Percentiles rank a stretch among this genome's conserved stretches.
Conservation (phyloP, 2,888 invertebrate genomes). For the Diaperis boleti region DNA sequence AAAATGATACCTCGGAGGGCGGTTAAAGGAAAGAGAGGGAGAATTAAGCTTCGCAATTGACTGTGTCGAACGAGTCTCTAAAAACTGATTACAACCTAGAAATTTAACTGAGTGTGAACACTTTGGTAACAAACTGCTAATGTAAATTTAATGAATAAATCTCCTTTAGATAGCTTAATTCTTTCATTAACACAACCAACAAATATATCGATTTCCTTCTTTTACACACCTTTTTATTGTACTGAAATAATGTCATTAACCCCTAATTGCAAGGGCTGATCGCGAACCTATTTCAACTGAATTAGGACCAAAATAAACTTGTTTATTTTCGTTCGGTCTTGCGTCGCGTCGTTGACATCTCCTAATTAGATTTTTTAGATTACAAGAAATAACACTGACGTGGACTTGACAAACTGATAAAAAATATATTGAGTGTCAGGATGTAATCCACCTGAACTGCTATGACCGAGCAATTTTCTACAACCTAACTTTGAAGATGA, state of each 20-base stretch:
- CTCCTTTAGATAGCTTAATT: neutral
- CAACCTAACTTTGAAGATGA: neutral
- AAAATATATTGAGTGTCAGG: neutral
- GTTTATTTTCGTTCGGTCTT: too few relatives aligned
- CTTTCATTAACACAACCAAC: constrained; percentile 4
- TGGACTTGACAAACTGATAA: neutral
- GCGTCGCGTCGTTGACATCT: too few relatives aligned
- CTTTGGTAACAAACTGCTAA: too few relatives aligned
- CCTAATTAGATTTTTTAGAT: constrained; percentile 2
- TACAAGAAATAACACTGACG: neutral
- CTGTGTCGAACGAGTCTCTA: neutral
- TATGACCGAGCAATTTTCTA: neutral
- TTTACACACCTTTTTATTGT: constrained; percentile 25
- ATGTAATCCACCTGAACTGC: neutral
- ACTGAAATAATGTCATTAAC: constrained; percentile 27
- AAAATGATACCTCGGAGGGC: constrained; percentile 11
- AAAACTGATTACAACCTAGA: neutral
- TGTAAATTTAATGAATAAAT: too few relatives aligned
- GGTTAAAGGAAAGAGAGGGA: neutral
- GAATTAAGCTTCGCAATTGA: neutral
- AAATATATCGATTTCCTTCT: constrained; percentile 2
- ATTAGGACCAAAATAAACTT: constrained; percentile 7
- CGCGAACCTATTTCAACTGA: constrained; percentile 9
- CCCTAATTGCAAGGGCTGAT: constrained; percentile 12
- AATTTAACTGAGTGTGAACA: neutral